Conservation (phyloP, 2,888 invertebrate genomes). For the Scaptomyza cyrtandrae region DNA sequence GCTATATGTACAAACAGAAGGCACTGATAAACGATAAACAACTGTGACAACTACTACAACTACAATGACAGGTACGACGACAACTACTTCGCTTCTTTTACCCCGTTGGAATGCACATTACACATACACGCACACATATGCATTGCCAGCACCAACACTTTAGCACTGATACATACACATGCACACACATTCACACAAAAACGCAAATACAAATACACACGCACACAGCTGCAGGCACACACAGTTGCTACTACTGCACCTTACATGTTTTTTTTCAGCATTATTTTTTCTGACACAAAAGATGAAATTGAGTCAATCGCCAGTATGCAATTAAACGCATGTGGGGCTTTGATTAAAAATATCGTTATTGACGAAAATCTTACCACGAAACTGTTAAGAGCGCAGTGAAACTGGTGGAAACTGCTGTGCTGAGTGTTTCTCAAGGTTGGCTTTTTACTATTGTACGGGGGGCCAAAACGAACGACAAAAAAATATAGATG, state of each 20-base stretch:
- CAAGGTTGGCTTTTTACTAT: slow-evolving; percentile 76
- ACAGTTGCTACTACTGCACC: slow-evolving; percentile 69
- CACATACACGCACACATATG: slow-evolving; percentile 25
- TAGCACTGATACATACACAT: slow-evolving; percentile 44
- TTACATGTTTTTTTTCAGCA: slow-evolving; percentile 66
- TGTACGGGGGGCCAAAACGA: slow-evolving; percentile 60
- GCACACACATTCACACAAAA: slow-evolving; percentile 34
- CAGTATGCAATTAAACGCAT: slow-evolving; percentile 41
- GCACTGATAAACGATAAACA: slow-evolving; percentile 44
- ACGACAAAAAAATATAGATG: slow-evolving; percentile 46
- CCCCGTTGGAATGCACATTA: slow-evolving; percentile 78
- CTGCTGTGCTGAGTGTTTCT: slow-evolving; percentile 75
- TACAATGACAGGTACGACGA: slow-evolving; percentile 41
- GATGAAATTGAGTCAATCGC: slow-evolving; percentile 32
- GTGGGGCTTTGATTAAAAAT: slow-evolving; percentile 13
- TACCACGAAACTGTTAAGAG: slow-evolving; percentile 61
- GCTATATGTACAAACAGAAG: slow-evolving; percentile 30
- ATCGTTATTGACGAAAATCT: slow-evolving; percentile 41
- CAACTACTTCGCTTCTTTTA: slow-evolving; percentile 53
- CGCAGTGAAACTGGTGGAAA: slow-evolving; percentile 64
- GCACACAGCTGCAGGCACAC: slow-evolving; percentile 29
- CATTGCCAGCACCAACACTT: slow-evolving; percentile 46
- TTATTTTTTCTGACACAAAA: slow-evolving; percentile 41
- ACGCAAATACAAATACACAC: slow-evolving; percentile 29
- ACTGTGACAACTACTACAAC: slow-evolving; percentile 29